These are phyloP conservation scores for Otocyon megalotis DNA, from an alignment of 2,113 vertebrate genomes.

Conservation along the genomic window DNA sequence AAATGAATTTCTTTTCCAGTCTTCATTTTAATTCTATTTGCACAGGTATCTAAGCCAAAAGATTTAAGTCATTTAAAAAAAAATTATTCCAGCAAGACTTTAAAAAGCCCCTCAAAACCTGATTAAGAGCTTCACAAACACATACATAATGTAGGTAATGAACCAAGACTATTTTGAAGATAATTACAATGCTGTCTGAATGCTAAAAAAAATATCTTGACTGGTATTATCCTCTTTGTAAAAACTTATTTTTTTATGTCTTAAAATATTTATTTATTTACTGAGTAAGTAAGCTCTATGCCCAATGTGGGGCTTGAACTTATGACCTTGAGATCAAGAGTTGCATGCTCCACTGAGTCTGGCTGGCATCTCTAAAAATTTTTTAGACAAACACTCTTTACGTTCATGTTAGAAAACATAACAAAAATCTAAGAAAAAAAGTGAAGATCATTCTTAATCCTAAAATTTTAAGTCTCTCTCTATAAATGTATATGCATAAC, in stretches of 20 bases:
- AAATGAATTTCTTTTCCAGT: constrained; percentile 49
- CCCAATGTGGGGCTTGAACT: background rate
- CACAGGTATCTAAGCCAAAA: constrained; percentile 29
- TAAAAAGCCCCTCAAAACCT: background rate
- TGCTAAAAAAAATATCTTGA: constrained; percentile 31
- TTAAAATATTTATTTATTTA: background rate
- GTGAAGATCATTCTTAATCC: constrained; percentile 31
- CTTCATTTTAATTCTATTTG: constrained; percentile 48
- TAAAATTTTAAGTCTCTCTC: constrained; percentile 16
- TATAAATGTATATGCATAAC: background rate
- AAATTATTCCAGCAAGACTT: constrained; percentile 21
- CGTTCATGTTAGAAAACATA: constrained; percentile 38
- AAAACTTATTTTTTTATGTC: background rate
- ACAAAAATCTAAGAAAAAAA: constrained; percentile 42
- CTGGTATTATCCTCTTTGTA: background rate
- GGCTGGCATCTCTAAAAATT: background rate
- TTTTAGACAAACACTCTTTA: constrained; percentile 42
- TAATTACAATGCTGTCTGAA: background rate
- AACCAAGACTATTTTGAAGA: background rate
- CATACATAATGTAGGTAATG: background rate
- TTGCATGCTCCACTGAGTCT: background rate
- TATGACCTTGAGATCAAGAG: background rate
- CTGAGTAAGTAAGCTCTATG: background rate
- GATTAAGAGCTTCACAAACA: constrained; percentile 1
- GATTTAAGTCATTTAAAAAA: background rate